phyloP scores from a whole-genome alignment of 2,888 invertebrate species.

The Microdon myrmicae region DNA sequence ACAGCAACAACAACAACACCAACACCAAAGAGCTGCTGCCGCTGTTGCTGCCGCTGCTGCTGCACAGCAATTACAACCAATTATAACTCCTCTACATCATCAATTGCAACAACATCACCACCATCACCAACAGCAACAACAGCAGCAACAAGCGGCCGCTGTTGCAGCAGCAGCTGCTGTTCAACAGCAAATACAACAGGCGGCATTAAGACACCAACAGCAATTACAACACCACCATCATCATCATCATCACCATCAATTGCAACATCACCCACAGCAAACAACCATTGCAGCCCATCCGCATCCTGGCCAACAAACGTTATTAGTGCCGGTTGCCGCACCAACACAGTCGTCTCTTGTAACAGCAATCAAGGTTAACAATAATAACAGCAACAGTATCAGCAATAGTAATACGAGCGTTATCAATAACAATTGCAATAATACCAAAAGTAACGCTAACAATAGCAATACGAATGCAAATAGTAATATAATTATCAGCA shows the following conservation, averaged over 20 bases:
- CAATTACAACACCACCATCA: conserved; percentile 55
- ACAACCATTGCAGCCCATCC: conserved; percentile 11
- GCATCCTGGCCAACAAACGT: conserved; percentile 41
- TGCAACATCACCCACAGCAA: conserved; percentile 47
- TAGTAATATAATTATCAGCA: conserved; percentile 51
- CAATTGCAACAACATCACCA: conserved; percentile 58
- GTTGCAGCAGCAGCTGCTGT: conserved; percentile 48
- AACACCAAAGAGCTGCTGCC: conserved; percentile 52
- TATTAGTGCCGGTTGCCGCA: conserved; percentile 54
- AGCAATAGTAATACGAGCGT: conserved; percentile 53
- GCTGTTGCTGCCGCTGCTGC: conserved; percentile 59
- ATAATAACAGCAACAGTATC: conserved; percentile 44
- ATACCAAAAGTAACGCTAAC: conserved; percentile 37
- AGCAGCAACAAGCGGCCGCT: conserved; percentile 57
- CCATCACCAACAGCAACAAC: conserved; percentile 57
- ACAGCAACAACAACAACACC: conserved; percentile 44
- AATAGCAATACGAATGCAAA: conserved; percentile 8
- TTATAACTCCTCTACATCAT: conserved; percentile 62
- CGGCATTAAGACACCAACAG: conserved; percentile 56
- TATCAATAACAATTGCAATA: conserved; percentile 53
- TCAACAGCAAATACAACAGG: conserved; percentile 56
- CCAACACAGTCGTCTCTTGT: conserved; percentile 40
- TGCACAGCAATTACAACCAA: conserved; percentile 65
- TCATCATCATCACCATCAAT: conserved; percentile 52
- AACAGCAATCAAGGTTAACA: conserved; percentile 46